Conservation (phyloP, 1,140 invertebrate genomes). For the Drosophila fuyamai region DNA sequence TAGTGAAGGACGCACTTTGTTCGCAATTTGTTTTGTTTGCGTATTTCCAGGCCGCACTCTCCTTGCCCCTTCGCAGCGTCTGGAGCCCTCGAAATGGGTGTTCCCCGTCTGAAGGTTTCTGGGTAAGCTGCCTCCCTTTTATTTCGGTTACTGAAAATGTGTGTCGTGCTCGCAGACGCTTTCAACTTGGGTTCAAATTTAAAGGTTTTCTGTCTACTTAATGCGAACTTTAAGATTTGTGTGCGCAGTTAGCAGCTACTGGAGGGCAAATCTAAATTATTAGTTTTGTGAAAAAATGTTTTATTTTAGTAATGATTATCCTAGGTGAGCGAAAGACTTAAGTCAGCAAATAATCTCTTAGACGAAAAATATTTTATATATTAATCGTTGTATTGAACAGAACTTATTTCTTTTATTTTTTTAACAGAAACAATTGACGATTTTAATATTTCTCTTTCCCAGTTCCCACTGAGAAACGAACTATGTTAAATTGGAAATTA, state of each 20-base stretch:
- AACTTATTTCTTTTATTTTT: no score
- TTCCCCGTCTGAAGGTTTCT: slow-evolving; percentile 27
- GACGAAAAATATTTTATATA: no score
- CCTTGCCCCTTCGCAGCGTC: slow-evolving; percentile 32
- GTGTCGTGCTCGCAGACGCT: slow-evolving; percentile 52
- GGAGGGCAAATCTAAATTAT: neutral
- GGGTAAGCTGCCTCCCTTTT: slow-evolving; percentile 21
- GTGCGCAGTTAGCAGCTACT: neutral
- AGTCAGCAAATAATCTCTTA: no score
- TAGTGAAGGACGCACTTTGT: slow-evolving; percentile 78
- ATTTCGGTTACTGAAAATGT: slow-evolving; percentile 42
- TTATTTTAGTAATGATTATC: no score
- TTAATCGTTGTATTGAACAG: no score
- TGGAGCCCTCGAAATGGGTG: slow-evolving; percentile 18
- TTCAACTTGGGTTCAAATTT: slow-evolving; percentile 71
- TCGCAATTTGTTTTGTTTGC: slow-evolving; percentile 82
- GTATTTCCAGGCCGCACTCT: slow-evolving; percentile 58
- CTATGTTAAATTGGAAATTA: no score
- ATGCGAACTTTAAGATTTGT: slow-evolving; percentile 7
- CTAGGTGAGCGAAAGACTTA: no score
- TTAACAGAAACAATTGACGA: no score
- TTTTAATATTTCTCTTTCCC: no score
- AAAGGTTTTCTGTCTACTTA: slow-evolving; percentile 31
- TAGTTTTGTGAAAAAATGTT: no score
- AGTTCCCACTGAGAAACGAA: no score